phyloP scores from a whole-genome alignment of 2,888 invertebrate genomes.

The Drosophila mimica region DNA sequence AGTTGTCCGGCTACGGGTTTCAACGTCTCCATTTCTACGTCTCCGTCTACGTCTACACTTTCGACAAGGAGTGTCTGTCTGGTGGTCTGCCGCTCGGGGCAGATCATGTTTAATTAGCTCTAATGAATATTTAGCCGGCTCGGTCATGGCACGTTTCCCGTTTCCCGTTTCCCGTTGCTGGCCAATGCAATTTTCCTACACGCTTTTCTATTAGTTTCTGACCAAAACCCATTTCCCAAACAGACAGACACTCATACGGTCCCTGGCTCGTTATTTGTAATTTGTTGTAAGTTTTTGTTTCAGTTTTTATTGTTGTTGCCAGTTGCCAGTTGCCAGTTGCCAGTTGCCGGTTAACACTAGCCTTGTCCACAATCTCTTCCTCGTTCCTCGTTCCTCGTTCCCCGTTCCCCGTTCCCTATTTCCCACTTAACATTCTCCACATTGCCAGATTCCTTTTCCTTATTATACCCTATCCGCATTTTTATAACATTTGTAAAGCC shows the following conservation, averaged over 20 bases:
- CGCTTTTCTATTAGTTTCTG: constrained; percentile 65
- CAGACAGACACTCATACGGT: constrained; percentile 51
- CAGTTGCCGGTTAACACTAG: constrained; percentile 52
- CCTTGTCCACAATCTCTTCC: constrained; percentile 15
- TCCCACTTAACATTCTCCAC: constrained; percentile 1
- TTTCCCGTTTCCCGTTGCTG: constrained; percentile 44
- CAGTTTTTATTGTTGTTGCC: constrained; percentile 72
- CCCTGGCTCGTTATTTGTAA: constrained; percentile 74
- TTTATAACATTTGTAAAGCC: background rate
- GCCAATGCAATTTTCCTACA: constrained; percentile 69
- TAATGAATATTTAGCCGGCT: constrained; percentile 76
- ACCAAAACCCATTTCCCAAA: constrained; percentile 9
- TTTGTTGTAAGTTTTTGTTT: constrained; percentile 77
- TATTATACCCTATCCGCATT: constrained; percentile 9
- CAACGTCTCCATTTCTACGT: background rate
- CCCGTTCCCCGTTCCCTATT: background rate
- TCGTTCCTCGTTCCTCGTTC: background rate
- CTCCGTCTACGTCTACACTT: constrained; percentile 1
- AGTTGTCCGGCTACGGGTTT: constrained; percentile 19
- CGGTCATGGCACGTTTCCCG: constrained; percentile 46
- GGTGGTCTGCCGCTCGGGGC: constrained; percentile 41
- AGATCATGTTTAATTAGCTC: constrained; percentile 78
- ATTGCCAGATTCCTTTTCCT: constrained; percentile 19
- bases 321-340: constrained; percentile 60
- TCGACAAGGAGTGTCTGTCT: constrained; percentile 3